Base-by-base conservation (phyloP, 2,888 invertebrate genomes). In the Drosophila recens region DNA sequence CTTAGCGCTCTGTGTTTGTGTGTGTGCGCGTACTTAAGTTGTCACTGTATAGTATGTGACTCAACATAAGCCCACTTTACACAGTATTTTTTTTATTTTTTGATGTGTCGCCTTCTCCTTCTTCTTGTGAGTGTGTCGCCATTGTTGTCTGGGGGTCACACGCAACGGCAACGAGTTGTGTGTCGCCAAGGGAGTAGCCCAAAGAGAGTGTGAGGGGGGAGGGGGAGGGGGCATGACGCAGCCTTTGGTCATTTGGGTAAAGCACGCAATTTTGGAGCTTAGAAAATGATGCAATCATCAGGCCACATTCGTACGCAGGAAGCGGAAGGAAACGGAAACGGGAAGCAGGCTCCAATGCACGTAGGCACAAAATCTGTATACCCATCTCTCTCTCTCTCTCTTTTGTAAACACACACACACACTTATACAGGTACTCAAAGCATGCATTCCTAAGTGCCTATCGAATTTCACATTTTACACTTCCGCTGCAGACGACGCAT, bases 391-490 rank as follows among this genome's bases (percentile, higher is more conserved):
- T 4, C 34, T n/a, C 40, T n/a, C n/a, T n/a, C n/a, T n/a, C n/a
- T n/a, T 36, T 11, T 33, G 8, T 27, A n/a, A n/a, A 33, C 15
- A 59, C 42, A 49, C n/a, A n/a, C n/a, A n/a, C n/a, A n/a, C 51
- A 46, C 70, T 63, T 56, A 59, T 61, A 58, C 58, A 42, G 43
- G 36, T 34, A 20, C 51, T 49, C 48, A 62, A 42, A 54, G 45
- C 54, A 70, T 77, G 80, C 75, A 77, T 75, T 79, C 72, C 73
- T 88, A 84, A 88, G 89, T 84, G 89, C 71, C 84, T 84, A 84
- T 84, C 89, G 75, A 84, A 83, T 84, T 87, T 83, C 89, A 78
- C 89, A 83, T 88, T 83, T 88, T 88, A 89, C 84, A 87, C 84
- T 89, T 85, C 84, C 84, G 89, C 87, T 80, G 87, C 87, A 88